Percentiles rank a stretch among this genome's conserved stretches.
These are phyloP conservation scores for Leucoptera coffeella DNA, from an alignment of 2,888 invertebrate genomes.

Conservation along the genomic window DNA sequence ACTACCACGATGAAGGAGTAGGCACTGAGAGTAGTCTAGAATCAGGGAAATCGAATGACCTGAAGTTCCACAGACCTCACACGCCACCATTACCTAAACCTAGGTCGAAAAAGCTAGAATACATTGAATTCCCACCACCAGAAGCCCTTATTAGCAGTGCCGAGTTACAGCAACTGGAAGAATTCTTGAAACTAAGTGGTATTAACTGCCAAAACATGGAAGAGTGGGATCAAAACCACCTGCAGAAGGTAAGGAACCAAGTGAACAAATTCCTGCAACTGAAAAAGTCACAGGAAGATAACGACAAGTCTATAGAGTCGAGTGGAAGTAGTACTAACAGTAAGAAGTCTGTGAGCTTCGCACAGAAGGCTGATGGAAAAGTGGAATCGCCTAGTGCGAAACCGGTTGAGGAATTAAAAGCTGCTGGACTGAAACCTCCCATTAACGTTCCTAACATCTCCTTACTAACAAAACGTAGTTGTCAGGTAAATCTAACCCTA, in stretches of 20 bases:
- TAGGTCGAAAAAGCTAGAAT: slow-evolving; percentile 39
- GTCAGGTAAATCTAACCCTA: too few species aligned
- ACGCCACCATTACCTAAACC: slow-evolving; percentile 49
- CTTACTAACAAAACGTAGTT: slow-evolving; percentile 52
- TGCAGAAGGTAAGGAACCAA: slow-evolving; percentile 63
- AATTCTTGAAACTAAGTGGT: slow-evolving; percentile 65
- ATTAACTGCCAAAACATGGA: slow-evolving; percentile 62
- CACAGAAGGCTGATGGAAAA: slow-evolving; percentile 48
- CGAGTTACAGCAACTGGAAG: slow-evolving; percentile 64
- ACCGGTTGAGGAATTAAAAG: slow-evolving; percentile 45
- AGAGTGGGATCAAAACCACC: slow-evolving; percentile 62
- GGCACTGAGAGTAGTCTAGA: slow-evolving; percentile 55
- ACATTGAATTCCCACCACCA: slow-evolving; percentile 43
- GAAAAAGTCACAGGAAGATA: slow-evolving; percentile 63
- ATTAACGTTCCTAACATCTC: slow-evolving; percentile 72
- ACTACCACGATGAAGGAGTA: slow-evolving; percentile 58
- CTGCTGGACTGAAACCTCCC: slow-evolving; percentile 51
- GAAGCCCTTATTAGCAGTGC: slow-evolving; percentile 50
- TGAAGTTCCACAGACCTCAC: slow-evolving; percentile 40
- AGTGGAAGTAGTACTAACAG: slow-evolving; percentile 53
- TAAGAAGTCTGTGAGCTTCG: slow-evolving; percentile 75
- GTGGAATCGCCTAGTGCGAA: slow-evolving; percentile 32
- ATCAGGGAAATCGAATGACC: slow-evolving; percentile 49
- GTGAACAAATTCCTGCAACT: slow-evolving; percentile 66
- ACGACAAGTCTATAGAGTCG: slow-evolving; percentile 53